phyloP scores from a whole-genome alignment of 2,113 vertebrate species.

The Noturus placidus region DNA sequence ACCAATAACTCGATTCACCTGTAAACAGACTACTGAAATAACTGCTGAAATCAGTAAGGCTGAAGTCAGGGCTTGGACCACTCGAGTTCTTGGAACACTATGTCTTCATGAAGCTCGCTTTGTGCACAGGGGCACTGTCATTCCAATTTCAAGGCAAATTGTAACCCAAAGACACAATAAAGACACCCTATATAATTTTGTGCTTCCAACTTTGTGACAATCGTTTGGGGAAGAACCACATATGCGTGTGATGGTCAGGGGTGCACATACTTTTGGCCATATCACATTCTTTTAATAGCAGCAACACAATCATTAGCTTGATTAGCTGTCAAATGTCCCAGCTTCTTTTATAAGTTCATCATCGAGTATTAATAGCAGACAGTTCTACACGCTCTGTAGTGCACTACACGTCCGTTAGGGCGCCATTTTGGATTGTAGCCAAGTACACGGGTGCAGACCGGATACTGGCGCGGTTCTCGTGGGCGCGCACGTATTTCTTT shows the following conservation, averaged over 20 bases:
- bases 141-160: neutral
- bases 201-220: neutral
- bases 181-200: neutral
- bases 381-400: neutral
- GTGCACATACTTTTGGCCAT: neutral
- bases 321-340: neutral
- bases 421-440: conserved; percentile 18
- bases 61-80: too few relatives aligned
- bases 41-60: too few relatives aligned
- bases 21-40: neutral
- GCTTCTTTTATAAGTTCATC: neutral
- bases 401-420: neutral
- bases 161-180: neutral
- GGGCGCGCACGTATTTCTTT: conserved; percentile 66
- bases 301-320: neutral
- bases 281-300: neutral
- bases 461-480: conserved; percentile 60
- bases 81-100: too few relatives aligned
- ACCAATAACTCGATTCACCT: neutral
- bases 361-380: neutral
- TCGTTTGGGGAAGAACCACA: neutral
- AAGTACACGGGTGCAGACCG: conserved; percentile 28
- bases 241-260: neutral
- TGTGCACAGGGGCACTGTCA: too few relatives aligned
- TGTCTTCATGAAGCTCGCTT: too few relatives aligned